Evolutionary conservation across 2,113 vertebrate species (phyloP), one percentile per base, ranked within the genome.

Genomic region (Siphamia tubifer): DNA sequence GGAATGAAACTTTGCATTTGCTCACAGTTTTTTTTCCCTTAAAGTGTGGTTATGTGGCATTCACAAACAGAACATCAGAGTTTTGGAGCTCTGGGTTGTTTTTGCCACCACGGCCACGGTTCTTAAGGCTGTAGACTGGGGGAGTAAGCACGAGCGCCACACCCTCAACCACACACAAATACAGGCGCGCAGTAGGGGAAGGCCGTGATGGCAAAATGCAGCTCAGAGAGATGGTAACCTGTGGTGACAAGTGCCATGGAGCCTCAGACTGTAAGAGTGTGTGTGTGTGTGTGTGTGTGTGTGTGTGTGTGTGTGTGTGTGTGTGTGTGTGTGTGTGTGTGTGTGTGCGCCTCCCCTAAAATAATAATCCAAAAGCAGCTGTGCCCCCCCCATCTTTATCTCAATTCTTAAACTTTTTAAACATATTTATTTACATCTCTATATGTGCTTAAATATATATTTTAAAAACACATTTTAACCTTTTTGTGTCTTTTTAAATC

Each of bases 151-250:
- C 69, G 40, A 60, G 60, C 48, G 47, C 62, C 77, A 75, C 77
- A 79, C 83, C 85, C 84, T 73, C 17, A 19, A 53, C 70, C 66
- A 36, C 72, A 79, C 64, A 79, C 53, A 67, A 83, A 81, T 67
- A 68, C 49, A 36, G 24, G 52, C 63, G 61, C 30, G 11, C 4
- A 66, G 62, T 54, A 51, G 42, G 44, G 52, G 51, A 85, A 72
- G 30, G 61, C 61, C 54, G 74, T 77, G 69, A 45, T 72, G 67
- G 73, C 61, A 35, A 60, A 71, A 60, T 4, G 53, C 35, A 60
- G 63, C 16, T 40, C 11, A 13, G 51, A 58, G 39, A 65, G 55
- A 54, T 15, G 31, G 25, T 12, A 1, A 57, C 7, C 48, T 15
- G 24, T n/a, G 48, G 52, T 17, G 39, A 78, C 65, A 34, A 60